phyloP scores from a whole-genome alignment of 2,888 invertebrate species.

The Ophioninae sp. region DNA sequence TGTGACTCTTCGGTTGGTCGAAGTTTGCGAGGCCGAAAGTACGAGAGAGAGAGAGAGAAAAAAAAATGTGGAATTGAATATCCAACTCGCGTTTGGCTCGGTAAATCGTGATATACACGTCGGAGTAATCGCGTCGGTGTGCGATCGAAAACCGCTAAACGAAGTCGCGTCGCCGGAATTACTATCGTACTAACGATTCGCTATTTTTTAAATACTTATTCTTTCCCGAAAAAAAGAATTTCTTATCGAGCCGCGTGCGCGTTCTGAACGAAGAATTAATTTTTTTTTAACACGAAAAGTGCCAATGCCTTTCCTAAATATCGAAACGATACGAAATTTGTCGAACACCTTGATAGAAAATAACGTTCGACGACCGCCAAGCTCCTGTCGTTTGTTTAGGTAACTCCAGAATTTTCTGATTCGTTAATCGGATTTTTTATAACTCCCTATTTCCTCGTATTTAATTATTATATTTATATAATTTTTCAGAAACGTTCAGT shows the following conservation, averaged over 20 bases:
- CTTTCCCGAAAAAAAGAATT: background rate
- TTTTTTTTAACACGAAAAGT: constrained; percentile 6
- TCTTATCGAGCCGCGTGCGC: constrained; percentile 14
- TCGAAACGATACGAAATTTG: constrained; percentile 47
- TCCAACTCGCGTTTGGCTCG: background rate
- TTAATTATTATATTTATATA: too few species aligned
- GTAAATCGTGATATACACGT: background rate
- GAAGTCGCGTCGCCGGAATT: constrained; percentile 2
- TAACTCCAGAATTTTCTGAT: constrained; percentile 23
- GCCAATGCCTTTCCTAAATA: constrained; percentile 53
- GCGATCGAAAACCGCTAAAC: background rate
- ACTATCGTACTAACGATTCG: constrained; percentile 8
- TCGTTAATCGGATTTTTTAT: constrained; percentile 14
- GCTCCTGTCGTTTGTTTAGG: constrained; percentile 44
- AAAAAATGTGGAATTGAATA: background rate
- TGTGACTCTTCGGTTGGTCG: background rate
- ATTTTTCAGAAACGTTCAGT: too few species aligned
- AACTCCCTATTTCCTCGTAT: background rate
- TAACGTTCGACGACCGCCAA: constrained; percentile 35
- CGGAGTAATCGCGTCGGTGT: constrained; percentile 33
- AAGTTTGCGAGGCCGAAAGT: constrained; percentile 6
- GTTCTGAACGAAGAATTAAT: background rate
- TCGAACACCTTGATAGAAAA: constrained; percentile 45
- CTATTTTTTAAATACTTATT: constrained; percentile 9
- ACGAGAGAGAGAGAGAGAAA: constrained; percentile 3